phyloP scores from a whole-genome alignment of 2,888 invertebrate genomes.

The Hyposoter dolosus region DNA sequence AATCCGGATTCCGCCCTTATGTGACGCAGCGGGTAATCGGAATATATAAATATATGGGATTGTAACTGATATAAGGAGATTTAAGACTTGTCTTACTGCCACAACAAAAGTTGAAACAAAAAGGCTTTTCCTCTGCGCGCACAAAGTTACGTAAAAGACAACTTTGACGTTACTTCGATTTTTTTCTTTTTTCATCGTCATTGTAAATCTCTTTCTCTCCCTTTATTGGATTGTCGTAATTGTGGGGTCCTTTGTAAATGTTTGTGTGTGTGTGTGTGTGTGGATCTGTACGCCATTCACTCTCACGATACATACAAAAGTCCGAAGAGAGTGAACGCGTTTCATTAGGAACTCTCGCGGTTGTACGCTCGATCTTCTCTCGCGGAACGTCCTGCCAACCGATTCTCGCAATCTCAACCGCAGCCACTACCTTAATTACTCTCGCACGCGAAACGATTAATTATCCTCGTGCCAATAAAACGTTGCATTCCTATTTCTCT shows the following conservation, averaged over 20 bases:
- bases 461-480: constrained; percentile 65
- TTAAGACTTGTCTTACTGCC: background rate
- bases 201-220: constrained; percentile 39
- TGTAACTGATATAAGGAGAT: constrained; percentile 5
- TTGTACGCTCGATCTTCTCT: constrained; percentile 39
- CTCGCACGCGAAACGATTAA: constrained; percentile 66
- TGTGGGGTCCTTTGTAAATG: background rate
- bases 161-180: constrained; percentile 47
- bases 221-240: constrained; percentile 45
- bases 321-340: constrained; percentile 46
- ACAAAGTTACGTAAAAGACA: constrained; percentile 57
- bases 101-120: background rate
- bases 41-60: background rate
- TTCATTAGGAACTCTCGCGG: constrained; percentile 50
- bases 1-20: background rate
- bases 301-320: constrained; percentile 50
- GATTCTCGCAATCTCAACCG: constrained; percentile 50
- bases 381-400: constrained; percentile 18
- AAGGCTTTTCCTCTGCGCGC: background rate
- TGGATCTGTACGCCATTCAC: constrained; percentile 6
- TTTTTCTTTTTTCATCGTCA: constrained; percentile 14
- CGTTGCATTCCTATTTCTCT: constrained; percentile 43
- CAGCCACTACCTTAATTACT: constrained; percentile 61
- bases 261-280: constrained; percentile 16
- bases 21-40: background rate